Conservation (phyloP, 2,797 vertebrate species). For the Typhlichthys subterraneus region DNA sequence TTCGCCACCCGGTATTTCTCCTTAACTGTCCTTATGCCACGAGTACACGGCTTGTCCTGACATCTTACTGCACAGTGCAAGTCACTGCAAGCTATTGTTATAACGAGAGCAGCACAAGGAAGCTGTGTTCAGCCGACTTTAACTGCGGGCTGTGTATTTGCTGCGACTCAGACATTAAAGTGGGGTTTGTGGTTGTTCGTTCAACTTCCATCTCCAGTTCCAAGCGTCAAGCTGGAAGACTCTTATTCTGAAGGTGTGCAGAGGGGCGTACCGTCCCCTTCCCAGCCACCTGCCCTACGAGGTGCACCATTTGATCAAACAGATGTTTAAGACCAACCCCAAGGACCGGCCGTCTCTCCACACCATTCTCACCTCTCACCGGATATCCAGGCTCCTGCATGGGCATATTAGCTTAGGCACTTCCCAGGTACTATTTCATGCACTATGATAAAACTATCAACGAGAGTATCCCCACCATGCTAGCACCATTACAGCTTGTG, state of each 20-base stretch:
- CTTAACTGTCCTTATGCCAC: not conserved
- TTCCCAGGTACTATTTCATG: constrained; percentile 73
- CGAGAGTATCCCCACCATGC: too few relatives aligned
- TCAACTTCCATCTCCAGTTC: constrained; percentile 78
- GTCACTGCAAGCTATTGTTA: constrained; percentile 5
- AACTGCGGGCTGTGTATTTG: constrained; percentile 35
- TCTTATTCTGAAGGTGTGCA: constrained; percentile 92
- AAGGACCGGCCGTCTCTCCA: constrained; percentile 85
- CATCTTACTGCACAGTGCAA: constrained; percentile 12
- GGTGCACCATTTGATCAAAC: constrained; percentile 86
- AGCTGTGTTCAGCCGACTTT: constrained; percentile 7
- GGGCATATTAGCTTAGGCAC: constrained; percentile 57
- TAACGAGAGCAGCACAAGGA: not conserved
- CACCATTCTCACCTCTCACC: constrained; percentile 85
- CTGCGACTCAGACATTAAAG: too few relatives aligned
- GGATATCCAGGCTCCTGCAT: constrained; percentile 72
- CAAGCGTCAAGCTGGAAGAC: constrained; percentile 92
- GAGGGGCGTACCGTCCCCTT: constrained; percentile 84
- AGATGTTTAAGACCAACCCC: constrained; percentile 91
- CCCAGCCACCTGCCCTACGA: constrained; percentile 86
- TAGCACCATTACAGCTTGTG: too few relatives aligned
- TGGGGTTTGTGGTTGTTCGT: constrained; percentile 15
- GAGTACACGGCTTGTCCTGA: constrained; percentile 8
- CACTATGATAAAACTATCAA: too few relatives aligned
- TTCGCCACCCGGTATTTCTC: constrained; percentile 85